Conservation (phyloP, 2,888 invertebrate genomes). For the Agapostemon virescens region DNA sequence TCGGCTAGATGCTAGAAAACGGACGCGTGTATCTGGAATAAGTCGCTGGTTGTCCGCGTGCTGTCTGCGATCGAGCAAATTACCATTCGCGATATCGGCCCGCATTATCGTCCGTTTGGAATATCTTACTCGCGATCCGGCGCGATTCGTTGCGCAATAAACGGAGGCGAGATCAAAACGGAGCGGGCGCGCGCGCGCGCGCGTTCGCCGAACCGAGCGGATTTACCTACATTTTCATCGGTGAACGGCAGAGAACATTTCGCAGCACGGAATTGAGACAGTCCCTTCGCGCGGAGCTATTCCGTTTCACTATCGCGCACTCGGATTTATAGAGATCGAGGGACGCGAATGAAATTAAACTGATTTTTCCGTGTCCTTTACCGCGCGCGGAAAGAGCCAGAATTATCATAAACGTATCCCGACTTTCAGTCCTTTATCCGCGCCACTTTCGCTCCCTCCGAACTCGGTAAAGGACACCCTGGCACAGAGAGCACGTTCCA, state of each 20-base stretch:
- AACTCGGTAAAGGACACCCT: slow-evolving; percentile 13
- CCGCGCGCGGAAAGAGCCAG: background rate
- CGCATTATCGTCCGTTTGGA: slow-evolving; percentile 50
- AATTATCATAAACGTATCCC: slow-evolving; percentile 41
- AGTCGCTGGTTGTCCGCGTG: slow-evolving; percentile 23
- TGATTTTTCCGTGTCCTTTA: slow-evolving; percentile 18
- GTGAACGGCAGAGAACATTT: slow-evolving; percentile 3
- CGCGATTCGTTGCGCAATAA: slow-evolving; percentile 34
- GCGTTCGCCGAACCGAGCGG: background rate
- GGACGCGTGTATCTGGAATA: slow-evolving; percentile 29
- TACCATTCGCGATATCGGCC: slow-evolving; percentile 52
- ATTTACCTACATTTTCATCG: slow-evolving; percentile 46
- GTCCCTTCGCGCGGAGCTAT: background rate
- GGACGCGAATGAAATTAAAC: slow-evolving; percentile 7
- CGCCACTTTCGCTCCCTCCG: slow-evolving; percentile 39
- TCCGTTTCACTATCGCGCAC: background rate
- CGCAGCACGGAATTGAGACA: slow-evolving; percentile 10
- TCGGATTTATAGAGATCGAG: background rate
- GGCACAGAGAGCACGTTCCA: slow-evolving; percentile 10
- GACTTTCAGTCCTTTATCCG: slow-evolving; percentile 36
- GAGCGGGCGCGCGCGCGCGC: background rate
- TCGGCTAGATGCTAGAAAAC: slow-evolving; percentile 34
- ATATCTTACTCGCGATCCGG: slow-evolving; percentile 46
- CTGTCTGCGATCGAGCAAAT: slow-evolving; percentile 47
- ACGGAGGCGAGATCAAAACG: slow-evolving; percentile 34